Conservation (phyloP, 2,113 vertebrate species). For the Pelmatolapia mariae region DNA sequence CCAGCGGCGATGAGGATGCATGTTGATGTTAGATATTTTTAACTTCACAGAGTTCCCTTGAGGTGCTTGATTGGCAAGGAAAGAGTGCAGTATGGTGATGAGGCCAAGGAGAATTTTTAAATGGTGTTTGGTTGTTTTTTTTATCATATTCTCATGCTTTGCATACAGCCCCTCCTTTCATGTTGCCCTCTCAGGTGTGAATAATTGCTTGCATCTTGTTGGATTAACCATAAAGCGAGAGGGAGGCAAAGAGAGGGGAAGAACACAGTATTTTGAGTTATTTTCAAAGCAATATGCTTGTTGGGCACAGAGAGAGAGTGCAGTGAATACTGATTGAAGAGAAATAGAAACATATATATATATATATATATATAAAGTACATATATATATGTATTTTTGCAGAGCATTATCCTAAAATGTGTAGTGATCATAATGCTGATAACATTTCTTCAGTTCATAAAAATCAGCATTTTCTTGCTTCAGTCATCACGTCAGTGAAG, state of each 20-base stretch:
- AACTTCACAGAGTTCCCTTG: background rate
- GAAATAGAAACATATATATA: too few species aligned
- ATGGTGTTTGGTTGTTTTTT: constrained; percentile 1
- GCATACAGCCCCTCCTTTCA: background rate
- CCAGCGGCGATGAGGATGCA: background rate
- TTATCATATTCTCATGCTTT: background rate
- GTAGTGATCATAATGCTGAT: background rate
- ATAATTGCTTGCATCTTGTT: constrained; percentile 6
- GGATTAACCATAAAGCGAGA: background rate
- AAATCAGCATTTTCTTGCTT: background rate
- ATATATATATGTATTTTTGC: background rate
- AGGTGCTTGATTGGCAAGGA: constrained; percentile 14
- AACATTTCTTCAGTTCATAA: background rate
- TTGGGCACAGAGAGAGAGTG: background rate
- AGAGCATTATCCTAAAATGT: background rate
- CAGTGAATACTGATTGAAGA: background rate
- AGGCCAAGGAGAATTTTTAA: background rate
- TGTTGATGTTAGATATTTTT: constrained; percentile 35
- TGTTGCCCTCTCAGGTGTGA: constrained; percentile 6
- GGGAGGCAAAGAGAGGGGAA: background rate
- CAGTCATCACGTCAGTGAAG: background rate
- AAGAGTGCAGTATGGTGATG: background rate
- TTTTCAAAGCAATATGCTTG: constrained; percentile 37
- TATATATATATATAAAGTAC: background rate
- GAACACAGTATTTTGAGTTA: background rate